Conservation (phyloP, 2,888 invertebrate genomes). For the Cephus runcator region DNA sequence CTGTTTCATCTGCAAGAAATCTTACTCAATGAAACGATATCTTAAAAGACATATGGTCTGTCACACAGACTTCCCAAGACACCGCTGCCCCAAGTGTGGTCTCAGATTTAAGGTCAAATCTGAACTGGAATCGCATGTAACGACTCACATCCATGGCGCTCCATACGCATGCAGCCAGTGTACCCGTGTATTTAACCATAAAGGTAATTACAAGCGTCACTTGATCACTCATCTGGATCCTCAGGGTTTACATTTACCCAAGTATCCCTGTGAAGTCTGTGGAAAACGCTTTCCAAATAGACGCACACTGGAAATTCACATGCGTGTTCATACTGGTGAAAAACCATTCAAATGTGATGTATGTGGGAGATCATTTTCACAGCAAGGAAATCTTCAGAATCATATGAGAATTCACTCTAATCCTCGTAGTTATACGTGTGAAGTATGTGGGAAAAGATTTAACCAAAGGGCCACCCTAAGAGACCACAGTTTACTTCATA, state of each 20-base stretch:
- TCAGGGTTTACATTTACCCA: conserved; percentile 58
- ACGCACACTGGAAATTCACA: conserved; percentile 70
- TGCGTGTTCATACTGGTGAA: conserved; percentile 72
- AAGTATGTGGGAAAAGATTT: conserved; percentile 59
- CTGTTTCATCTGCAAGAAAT: conserved; percentile 59
- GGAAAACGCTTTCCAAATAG: conserved; percentile 71
- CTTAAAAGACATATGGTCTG: conserved; percentile 60
- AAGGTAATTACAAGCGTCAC: conserved; percentile 59
- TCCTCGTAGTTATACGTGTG: conserved; percentile 58
- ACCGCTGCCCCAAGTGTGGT: conserved; percentile 59
- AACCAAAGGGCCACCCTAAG: conserved; percentile 59
- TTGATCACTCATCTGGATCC: conserved; percentile 57
- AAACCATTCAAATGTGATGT: conserved; percentile 70
- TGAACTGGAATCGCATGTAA: conserved; percentile 52
- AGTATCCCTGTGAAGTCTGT: conserved; percentile 70
- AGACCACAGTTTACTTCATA: conserved; percentile 58
- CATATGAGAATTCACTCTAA: conserved; percentile 58
- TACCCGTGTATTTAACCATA: conserved; percentile 55
- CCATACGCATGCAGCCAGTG: conserved; percentile 58
- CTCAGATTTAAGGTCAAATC: conserved; percentile 49
- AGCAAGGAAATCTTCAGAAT: conserved; percentile 59
- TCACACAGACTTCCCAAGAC: conserved; percentile 57
- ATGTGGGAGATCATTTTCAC: conserved; percentile 68
- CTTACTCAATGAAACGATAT: conserved; percentile 56
- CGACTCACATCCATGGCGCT: conserved; percentile 42